These are phyloP conservation scores for Drosophila sp. DNA, from an alignment of 1,140 invertebrate species.

Conservation along the genomic window DNA sequence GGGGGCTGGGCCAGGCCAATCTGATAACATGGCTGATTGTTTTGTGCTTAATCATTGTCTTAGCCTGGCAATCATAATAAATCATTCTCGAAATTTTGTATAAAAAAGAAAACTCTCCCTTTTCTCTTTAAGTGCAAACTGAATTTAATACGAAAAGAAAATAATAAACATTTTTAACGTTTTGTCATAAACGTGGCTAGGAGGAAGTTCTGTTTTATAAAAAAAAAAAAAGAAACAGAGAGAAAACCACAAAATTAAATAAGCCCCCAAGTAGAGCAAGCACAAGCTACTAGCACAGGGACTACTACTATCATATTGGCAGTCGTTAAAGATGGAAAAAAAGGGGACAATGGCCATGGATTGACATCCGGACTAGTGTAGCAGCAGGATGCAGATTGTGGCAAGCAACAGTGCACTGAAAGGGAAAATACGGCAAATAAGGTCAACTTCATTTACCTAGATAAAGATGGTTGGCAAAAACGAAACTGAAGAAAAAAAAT, in stretches of 20 bases:
- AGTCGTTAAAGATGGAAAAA: conserved; percentile 1
- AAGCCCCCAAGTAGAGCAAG: background rate
- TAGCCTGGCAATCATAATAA: conserved; percentile 9
- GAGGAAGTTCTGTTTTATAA: background rate
- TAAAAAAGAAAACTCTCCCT: background rate
- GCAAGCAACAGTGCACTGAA: background rate
- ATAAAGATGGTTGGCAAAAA: background rate
- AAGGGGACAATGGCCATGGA: conserved; percentile 1
- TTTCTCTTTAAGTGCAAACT: background rate
- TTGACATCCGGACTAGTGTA: conserved; percentile 5
- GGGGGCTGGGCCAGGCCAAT: background rate
- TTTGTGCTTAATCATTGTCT: conserved; percentile 14
- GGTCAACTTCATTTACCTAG: conserved; percentile 7
- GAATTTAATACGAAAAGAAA: conserved; percentile 1
- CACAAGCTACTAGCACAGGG: background rate
- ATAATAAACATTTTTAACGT: conserved; percentile 12
- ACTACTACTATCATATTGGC: conserved; percentile 5
- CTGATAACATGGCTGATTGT: conserved; percentile 13
- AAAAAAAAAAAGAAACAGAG: background rate
- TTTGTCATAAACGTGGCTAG: conserved; percentile 3
- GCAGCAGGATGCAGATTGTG: conserved; percentile 7
- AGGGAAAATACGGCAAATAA: background rate
- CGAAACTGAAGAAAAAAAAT: background rate
- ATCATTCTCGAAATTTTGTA: conserved; percentile 2
- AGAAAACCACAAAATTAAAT: conserved; percentile 3